Percentiles rank a stretch among this genome's conserved stretches.
Evolutionary conservation across 2,797 vertebrate genomes (phyloP).

Genomic region (Pempheris klunzingeri): DNA sequence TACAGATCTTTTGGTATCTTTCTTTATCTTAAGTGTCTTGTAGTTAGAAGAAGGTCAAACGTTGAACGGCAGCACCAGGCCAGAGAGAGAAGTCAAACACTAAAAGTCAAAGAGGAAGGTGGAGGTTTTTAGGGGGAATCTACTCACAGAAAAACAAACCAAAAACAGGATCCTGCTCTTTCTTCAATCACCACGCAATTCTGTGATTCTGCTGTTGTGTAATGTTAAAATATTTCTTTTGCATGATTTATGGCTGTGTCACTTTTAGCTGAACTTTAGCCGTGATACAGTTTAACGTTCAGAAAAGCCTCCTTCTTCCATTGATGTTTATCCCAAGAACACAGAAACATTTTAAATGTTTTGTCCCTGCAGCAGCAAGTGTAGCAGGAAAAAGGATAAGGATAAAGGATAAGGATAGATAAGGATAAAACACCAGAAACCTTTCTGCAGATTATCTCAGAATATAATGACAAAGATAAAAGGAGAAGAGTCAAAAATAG

Average conservation of each 20-base stretch:
- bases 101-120: neutral
- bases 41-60: conserved; percentile 1
- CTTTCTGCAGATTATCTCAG: too few relatives aligned
- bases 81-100: neutral
- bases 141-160: neutral
- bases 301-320: neutral
- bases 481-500: too few relatives aligned
- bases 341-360: neutral
- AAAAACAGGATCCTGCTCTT: conserved; percentile 19
- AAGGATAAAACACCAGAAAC: neutral
- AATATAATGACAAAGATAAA: neutral
- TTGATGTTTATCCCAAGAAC: neutral
- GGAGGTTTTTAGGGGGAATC: neutral
- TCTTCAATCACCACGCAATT: neutral
- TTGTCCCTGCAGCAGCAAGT: neutral
- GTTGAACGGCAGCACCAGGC: neutral
- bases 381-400: neutral
- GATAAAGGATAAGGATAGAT: neutral
- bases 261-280: neutral
- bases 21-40: too few relatives aligned
- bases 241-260: neutral
- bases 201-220: neutral
- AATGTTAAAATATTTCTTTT: conserved; percentile 7
- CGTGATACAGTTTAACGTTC: neutral
- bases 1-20: neutral